A percentile compares a stretch with the other conserved stretches of the same genome.
Evolutionary conservation across 2,888 invertebrate genomes (phyloP).

Genomic region (Eupelmus urozonus): DNA sequence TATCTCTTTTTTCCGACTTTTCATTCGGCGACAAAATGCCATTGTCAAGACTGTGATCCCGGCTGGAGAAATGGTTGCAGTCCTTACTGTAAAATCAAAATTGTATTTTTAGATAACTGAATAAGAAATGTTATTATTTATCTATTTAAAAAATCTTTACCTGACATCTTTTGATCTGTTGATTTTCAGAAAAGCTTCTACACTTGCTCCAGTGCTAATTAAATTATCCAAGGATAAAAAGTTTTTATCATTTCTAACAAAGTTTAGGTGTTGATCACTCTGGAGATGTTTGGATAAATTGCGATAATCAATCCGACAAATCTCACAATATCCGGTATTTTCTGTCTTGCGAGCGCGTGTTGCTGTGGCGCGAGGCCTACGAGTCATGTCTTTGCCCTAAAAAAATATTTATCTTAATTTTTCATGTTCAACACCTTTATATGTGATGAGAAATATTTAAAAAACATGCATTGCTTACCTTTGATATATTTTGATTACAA

Average conservation of each 20-base stretch:
- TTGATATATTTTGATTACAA: conserved; percentile 66
- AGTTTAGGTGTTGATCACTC: conserved; percentile 86
- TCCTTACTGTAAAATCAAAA: conserved; percentile 67
- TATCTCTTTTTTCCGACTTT: conserved; percentile 63
- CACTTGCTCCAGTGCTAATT: conserved; percentile 83
- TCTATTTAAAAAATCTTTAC: conserved; percentile 61
- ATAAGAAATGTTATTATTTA: too few relatives aligned
- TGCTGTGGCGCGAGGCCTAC: conserved; percentile 75
- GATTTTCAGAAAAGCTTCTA: conserved; percentile 83
- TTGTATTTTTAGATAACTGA: background rate
- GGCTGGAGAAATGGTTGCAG: conserved; percentile 71
- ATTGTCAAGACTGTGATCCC: conserved; percentile 69
- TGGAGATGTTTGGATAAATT: conserved; percentile 85
- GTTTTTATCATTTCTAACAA: conserved; percentile 86
- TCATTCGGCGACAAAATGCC: conserved; percentile 68
- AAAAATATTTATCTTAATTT: background rate
- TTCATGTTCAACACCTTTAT: background rate
- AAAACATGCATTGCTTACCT: too few relatives aligned
- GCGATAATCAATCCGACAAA: conserved; percentile 87
- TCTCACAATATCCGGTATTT: conserved; percentile 86
- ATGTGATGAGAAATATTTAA: too few relatives aligned
- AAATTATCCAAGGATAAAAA: conserved; percentile 86
- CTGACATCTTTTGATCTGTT: conserved; percentile 77
- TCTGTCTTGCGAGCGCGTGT: conserved; percentile 74
- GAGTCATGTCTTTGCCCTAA: conserved; percentile 77